These are phyloP conservation scores for Lampris incognitus DNA, from an alignment of 2,113 vertebrate species.

Conservation along the genomic window DNA sequence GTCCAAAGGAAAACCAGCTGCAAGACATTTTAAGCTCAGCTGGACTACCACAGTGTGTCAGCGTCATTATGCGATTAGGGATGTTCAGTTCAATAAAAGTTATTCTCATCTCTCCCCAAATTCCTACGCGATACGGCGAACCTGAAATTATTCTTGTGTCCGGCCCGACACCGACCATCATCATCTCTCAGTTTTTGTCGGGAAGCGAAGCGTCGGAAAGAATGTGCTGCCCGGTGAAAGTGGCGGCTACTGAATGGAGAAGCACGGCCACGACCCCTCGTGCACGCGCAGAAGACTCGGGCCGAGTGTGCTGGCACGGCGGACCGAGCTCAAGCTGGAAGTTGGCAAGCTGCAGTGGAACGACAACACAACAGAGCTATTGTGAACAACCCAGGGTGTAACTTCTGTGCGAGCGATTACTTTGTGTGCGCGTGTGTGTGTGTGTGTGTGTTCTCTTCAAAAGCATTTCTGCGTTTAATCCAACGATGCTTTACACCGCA, in stretches of 20 bases:
- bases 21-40: no score
- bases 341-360: not conserved
- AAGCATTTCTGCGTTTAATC: not conserved
- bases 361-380: not conserved
- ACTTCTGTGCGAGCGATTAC: not conserved
- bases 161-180: no score
- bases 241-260: constrained; percentile 46
- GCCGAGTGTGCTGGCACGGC: not conserved
- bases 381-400: not conserved
- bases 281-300: constrained; percentile 7
- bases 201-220: no score
- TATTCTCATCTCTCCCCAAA: no score
- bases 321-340: not conserved
- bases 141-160: no score
- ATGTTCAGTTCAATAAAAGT: no score
- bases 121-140: no score
- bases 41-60: no score
- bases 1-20: no score
- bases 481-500: not conserved
- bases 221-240: constrained; percentile 41
- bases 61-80: no score
- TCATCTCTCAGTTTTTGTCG: no score
- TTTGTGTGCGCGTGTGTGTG: not conserved
- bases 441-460: constrained; percentile 3
- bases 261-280: constrained; percentile 7